A percentile compares a stretch with the other conserved stretches of the same genome.
Evolutionary conservation across 1,140 invertebrate genomes (phyloP).

Genomic region (Aphelenchoides fujianensis): DNA sequence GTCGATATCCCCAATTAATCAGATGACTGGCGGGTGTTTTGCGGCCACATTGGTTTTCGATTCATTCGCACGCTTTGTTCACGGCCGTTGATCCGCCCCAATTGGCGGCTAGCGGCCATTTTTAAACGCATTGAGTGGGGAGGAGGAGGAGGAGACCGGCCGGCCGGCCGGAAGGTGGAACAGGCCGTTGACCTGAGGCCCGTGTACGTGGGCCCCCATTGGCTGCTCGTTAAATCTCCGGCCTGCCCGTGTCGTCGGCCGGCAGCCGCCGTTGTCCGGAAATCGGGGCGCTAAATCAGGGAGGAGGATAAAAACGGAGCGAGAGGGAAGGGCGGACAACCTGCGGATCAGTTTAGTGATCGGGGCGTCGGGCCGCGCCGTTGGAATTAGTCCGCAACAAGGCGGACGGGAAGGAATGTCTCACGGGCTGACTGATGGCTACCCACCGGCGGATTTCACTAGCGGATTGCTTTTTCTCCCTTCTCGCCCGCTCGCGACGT

Average conservation of each 20-base stretch:
- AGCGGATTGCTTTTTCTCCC: no score
- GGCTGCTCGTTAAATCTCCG: not conserved
- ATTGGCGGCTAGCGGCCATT: no score
- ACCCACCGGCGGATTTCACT: no score
- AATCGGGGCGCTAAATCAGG: not conserved
- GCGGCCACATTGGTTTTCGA: no score
- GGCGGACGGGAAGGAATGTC: no score
- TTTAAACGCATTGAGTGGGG: not conserved
- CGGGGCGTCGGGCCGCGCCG: not conserved
- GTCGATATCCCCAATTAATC: no score
- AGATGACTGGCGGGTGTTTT: no score
- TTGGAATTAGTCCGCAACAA: not conserved
- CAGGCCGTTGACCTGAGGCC: not conserved
- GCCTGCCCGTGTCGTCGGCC: not conserved
- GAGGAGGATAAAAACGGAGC: not conserved
- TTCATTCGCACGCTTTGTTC: no score
- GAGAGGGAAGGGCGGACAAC: not conserved
- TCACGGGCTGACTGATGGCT: no score
- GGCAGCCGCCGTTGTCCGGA: no score
- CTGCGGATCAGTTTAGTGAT: slow-evolving; percentile 5
- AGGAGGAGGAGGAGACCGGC: not conserved
- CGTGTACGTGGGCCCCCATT: not conserved
- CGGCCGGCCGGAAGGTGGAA: not conserved
- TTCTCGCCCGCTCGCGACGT: no score
- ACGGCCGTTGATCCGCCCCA: no score